phyloP scores from a whole-genome alignment of 1,140 invertebrate species.

The Lutraria rhynchaena region DNA sequence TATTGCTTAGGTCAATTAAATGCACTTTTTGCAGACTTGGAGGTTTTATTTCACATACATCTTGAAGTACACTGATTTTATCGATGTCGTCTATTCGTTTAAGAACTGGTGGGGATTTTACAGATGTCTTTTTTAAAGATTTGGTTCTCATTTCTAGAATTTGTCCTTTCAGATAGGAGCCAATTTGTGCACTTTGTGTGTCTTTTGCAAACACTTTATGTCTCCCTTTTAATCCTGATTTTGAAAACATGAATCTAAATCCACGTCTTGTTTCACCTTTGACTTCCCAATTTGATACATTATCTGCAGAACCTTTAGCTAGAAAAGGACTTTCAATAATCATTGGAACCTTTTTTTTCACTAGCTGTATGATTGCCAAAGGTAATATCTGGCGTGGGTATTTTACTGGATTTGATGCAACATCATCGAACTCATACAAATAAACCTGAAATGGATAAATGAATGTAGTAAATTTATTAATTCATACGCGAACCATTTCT shows the following conservation, averaged over 20 bases:
- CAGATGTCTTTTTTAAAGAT: not conserved
- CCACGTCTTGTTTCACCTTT: slow-evolving; percentile 44
- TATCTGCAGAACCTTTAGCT: not conserved
- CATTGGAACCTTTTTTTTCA: slow-evolving; percentile 10
- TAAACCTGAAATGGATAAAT: slow-evolving; percentile 25
- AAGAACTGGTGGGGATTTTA: not conserved
- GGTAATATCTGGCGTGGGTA: slow-evolving; percentile 35
- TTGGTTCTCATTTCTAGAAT: slow-evolving; percentile 17
- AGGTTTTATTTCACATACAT: too few relatives aligned
- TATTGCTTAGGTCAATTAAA: too few relatives aligned
- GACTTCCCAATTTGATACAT: slow-evolving; percentile 10
- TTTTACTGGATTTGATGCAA: slow-evolving; percentile 30
- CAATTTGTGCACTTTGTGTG: not conserved
- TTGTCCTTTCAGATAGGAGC: slow-evolving; percentile 9
- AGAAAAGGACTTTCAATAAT: slow-evolving; percentile 22
- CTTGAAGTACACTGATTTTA: too few relatives aligned
- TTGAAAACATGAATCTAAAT: slow-evolving; percentile 23
- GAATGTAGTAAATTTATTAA: not conserved
- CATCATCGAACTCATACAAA: slow-evolving; percentile 23
- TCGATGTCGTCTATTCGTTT: not conserved
- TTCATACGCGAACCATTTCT: too few relatives aligned
- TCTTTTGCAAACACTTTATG: slow-evolving; percentile 14
- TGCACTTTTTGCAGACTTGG: too few relatives aligned
- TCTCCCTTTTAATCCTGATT: slow-evolving; percentile 20
- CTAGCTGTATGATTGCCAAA: slow-evolving; percentile 6